Percentiles rank a stretch among this genome's conserved stretches.
Conservation (phyloP, 2,888 invertebrate genomes). For the Cosmopolites sordidus region DNA sequence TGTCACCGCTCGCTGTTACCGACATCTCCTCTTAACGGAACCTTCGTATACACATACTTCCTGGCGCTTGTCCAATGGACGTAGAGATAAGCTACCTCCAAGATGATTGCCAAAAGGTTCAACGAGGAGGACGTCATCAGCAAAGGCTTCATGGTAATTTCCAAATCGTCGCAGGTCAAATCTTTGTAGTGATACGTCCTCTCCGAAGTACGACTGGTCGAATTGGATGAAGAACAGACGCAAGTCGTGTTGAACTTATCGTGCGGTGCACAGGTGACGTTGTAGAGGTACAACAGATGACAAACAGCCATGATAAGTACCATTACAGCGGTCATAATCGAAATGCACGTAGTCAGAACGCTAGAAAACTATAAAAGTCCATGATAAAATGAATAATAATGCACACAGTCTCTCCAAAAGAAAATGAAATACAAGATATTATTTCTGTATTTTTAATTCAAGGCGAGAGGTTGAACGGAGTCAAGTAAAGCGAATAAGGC, state of each 20-base stretch:
- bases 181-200: slow-evolving; percentile 47
- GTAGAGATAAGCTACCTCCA: slow-evolving; percentile 48
- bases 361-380: slow-evolving; percentile 45
- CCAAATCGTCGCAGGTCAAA: slow-evolving; percentile 49
- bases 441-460: no score
- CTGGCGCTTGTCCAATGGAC: slow-evolving; percentile 48
- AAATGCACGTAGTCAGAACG: slow-evolving; percentile 44
- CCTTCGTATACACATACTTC: slow-evolving; percentile 27
- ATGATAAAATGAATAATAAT: slow-evolving; percentile 2
- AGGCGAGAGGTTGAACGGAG: no score
- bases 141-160: slow-evolving; percentile 44
- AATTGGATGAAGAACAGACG: slow-evolving; percentile 39
- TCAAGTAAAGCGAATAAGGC: no score
- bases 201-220: slow-evolving; percentile 11
- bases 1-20: slow-evolving; percentile 4
- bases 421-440: no score
- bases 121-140: slow-evolving; percentile 43
- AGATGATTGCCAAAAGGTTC: slow-evolving; percentile 44
- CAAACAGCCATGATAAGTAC: slow-evolving; percentile 46
- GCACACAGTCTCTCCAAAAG: not conserved
- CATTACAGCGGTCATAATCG: slow-evolving; percentile 44
- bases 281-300: slow-evolving; percentile 45
- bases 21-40: slow-evolving; percentile 23
- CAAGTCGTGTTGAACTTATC: slow-evolving; percentile 46
- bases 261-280: slow-evolving; percentile 45